Percentiles rank a stretch among this genome's conserved stretches.
phyloP scores from a whole-genome alignment of 2,113 vertebrate genomes.

The Nothocercus nigrocapillus region DNA sequence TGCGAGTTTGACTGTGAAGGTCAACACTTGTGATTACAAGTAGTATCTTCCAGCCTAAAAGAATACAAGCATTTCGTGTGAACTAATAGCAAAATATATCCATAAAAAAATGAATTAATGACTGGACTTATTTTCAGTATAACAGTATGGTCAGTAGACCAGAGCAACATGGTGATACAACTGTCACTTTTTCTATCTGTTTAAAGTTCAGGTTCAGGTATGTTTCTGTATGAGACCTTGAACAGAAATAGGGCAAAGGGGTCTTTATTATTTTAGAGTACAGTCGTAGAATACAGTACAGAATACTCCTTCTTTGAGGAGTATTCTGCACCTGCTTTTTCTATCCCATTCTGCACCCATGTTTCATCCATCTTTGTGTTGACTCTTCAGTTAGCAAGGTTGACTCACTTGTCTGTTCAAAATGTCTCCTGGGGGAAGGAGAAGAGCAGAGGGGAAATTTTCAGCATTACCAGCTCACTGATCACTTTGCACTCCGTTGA shows the following conservation, averaged over 20 bases:
- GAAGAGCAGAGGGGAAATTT: background rate
- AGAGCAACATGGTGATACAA: background rate
- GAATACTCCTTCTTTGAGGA: background rate
- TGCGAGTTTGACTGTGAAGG: background rate
- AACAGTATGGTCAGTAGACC: background rate
- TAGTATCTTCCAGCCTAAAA: background rate
- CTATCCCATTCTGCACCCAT: background rate
- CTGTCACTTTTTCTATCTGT: background rate
- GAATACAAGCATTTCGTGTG: background rate
- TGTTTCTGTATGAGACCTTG: background rate
- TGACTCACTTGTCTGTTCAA: background rate
- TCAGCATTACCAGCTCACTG: background rate
- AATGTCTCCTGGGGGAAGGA: rapidly evolving
- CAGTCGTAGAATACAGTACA: no score
- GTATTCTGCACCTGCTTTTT: background rate
- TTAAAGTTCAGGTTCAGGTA: background rate
- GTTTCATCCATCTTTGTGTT: background rate
- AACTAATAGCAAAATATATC: background rate
- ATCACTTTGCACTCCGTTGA: background rate
- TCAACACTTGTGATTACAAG: background rate
- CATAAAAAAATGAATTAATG: background rate
- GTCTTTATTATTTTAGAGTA: background rate
- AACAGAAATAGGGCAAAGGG: background rate
- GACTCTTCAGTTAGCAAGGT: background rate
- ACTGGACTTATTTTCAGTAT: background rate